Percentiles rank a stretch among this genome's conserved stretches.
These are phyloP conservation scores for Elysia chlorotica DNA, from an alignment of 1,140 invertebrate genomes.

Conservation along the genomic window DNA sequence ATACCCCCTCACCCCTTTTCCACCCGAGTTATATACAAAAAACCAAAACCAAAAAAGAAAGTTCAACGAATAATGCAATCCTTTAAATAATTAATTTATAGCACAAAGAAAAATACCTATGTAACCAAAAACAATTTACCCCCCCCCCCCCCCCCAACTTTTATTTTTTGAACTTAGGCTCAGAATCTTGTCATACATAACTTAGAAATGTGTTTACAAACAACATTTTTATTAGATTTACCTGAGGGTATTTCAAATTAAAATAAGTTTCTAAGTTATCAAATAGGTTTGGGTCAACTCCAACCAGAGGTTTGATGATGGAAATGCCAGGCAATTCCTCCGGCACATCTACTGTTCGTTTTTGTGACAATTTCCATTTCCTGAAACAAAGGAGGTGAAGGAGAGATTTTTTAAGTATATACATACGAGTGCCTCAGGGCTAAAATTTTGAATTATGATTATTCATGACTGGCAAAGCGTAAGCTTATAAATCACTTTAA, in stretches of 20 bases:
- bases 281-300: conserved; percentile 89
- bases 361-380: conserved; percentile 23
- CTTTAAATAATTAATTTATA: no score
- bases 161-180: not conserved
- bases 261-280: conserved; percentile 88
- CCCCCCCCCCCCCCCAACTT: not conserved
- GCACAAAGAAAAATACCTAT: no score
- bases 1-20: no score
- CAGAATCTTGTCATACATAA: not conserved
- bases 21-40: no score
- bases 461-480: not conserved
- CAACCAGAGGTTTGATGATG: conserved; percentile 93
- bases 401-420: no score
- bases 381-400: not conserved
- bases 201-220: no score
- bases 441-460: no score
- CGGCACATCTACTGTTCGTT: conserved; percentile 51
- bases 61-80: no score
- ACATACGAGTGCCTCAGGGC: no score
- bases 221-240: conserved; percentile 25
- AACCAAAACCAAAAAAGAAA: no score
- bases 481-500: not conserved
- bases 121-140: no score
- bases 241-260: conserved; percentile 35
- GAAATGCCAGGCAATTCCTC: conserved; percentile 86